A percentile compares a stretch with the other conserved stretches of the same genome.
Evolutionary conservation across 2,113 vertebrate genomes (phyloP).

Genomic region (Turdus rufiventris): DNA sequence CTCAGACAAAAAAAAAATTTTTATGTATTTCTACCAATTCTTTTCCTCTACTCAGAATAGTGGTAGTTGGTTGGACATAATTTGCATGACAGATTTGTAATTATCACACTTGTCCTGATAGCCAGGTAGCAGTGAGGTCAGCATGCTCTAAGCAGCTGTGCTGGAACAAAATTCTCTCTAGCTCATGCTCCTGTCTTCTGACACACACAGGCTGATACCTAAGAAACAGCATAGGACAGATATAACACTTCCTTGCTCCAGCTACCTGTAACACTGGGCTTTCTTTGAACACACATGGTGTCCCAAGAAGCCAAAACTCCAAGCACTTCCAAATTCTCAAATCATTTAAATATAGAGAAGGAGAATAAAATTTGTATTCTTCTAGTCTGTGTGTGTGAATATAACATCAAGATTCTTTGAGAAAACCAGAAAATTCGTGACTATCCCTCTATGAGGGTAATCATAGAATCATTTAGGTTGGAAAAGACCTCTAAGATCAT

Average conservation of each 20-base stretch:
- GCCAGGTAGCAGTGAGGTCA: background rate
- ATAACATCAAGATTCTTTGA: background rate
- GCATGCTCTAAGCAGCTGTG: background rate
- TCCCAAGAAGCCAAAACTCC: background rate
- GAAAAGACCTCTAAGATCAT: background rate
- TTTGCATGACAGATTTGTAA: background rate
- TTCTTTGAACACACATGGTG: background rate
- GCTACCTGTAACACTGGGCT: background rate
- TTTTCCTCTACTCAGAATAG: background rate
- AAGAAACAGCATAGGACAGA: background rate
- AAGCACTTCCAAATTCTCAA: background rate
- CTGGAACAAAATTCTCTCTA: background rate
- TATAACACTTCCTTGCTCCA: background rate
- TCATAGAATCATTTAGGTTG: background rate
- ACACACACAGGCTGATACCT: background rate
- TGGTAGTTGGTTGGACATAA: background rate
- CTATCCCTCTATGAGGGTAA: background rate
- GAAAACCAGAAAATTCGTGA: background rate
- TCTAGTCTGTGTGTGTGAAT: background rate
- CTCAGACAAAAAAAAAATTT: background rate
- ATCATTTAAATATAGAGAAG: background rate
- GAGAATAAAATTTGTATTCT: background rate
- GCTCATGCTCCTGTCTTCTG: background rate
- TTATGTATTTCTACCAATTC: background rate
- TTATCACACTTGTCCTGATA: background rate